Conservation (phyloP, 2,888 invertebrate species). For the Caenorhabditis afra region DNA sequence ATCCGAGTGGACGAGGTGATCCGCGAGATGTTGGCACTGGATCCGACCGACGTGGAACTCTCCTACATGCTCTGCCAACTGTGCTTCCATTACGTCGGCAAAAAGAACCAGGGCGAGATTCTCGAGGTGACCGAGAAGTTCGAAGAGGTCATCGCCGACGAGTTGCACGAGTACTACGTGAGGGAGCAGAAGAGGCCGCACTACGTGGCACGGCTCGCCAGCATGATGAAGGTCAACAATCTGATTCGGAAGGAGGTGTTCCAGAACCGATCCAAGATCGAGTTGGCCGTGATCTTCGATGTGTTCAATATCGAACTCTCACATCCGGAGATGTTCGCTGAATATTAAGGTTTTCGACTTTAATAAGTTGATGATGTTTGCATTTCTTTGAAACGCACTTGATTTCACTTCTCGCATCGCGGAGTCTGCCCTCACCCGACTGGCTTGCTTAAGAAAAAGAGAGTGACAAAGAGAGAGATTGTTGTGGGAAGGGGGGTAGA, state of each 20-base stretch:
- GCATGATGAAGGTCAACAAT: slow-evolving; percentile 61
- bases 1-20: slow-evolving; percentile 15
- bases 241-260: slow-evolving; percentile 43
- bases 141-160: slow-evolving; percentile 41
- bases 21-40: slow-evolving; percentile 19
- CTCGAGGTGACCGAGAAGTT: slow-evolving; percentile 28
- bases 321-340: neutral
- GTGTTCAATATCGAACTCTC: neutral
- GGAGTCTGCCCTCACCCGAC: too few species aligned
- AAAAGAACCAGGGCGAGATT: slow-evolving; percentile 21
- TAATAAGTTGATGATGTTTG: too few species aligned
- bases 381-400: too few species aligned
- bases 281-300: neutral
- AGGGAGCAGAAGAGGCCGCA: slow-evolving; percentile 29
- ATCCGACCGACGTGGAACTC: slow-evolving; percentile 44
- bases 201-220: slow-evolving; percentile 55
- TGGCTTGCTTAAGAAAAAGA: too few species aligned
- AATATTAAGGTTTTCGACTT: too few species aligned
- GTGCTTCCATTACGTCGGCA: slow-evolving; percentile 52
- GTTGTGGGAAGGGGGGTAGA: too few species aligned
- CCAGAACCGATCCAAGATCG: too few species aligned
- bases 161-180: slow-evolving; percentile 58
- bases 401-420: too few species aligned
- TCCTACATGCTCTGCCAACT: slow-evolving; percentile 56
- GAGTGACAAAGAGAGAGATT: too few species aligned